phyloP scores from a whole-genome alignment of 1,140 invertebrate species.

The Lerema accius region DNA sequence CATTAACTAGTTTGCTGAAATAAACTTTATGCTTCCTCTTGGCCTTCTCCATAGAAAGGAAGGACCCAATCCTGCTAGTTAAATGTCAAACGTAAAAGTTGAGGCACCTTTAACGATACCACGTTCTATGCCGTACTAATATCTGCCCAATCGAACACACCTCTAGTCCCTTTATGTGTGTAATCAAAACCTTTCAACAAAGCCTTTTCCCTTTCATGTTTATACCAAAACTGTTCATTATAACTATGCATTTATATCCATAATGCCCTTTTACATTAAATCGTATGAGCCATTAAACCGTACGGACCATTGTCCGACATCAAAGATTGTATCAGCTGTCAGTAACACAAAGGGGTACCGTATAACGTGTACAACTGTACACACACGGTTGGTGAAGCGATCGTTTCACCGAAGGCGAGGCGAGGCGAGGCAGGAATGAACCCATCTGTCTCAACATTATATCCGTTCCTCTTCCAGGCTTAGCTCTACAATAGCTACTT shows the following conservation, averaged over 20 bases:
- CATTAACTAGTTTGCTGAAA: too few relatives aligned
- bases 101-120: too few relatives aligned
- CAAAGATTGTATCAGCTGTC: constrained; percentile 25
- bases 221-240: constrained; percentile 1
- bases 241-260: constrained; percentile 9
- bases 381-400: background rate
- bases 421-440: too few relatives aligned
- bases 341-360: constrained; percentile 8
- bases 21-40: too few relatives aligned
- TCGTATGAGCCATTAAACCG: constrained; percentile 15
- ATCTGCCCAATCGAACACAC: background rate
- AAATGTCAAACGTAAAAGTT: too few relatives aligned
- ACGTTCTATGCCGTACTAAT: too few relatives aligned
- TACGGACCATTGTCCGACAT: constrained; percentile 19
- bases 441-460: too few relatives aligned
- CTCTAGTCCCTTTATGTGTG: background rate
- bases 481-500: too few relatives aligned
- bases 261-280: constrained; percentile 10
- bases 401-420: background rate
- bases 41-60: too few relatives aligned
- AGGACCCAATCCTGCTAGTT: too few relatives aligned
- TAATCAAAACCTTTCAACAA: constrained; percentile 7
- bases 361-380: background rate
- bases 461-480: too few relatives aligned
- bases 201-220: constrained; percentile 2